phyloP scores from a whole-genome alignment of 1,140 invertebrate genomes.

The Lysiphlebus fabarum region DNA sequence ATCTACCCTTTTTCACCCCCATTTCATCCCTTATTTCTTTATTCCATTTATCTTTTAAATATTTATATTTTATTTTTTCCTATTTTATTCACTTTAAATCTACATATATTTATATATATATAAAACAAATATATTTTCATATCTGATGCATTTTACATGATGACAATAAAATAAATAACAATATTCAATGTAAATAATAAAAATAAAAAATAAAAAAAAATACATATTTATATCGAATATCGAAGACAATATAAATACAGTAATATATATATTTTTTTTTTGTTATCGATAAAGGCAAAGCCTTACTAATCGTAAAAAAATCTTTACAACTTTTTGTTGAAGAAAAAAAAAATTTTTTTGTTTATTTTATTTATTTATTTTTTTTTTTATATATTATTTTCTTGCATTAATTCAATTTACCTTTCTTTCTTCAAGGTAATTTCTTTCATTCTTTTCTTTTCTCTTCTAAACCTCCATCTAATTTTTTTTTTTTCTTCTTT shows the following conservation, averaged over 20 bases:
- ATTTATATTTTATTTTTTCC: background rate
- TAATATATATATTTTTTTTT: too few species aligned
- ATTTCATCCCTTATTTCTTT: background rate
- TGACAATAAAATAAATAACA: too few species aligned
- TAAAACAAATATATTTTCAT: too few species aligned
- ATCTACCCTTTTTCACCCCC: background rate
- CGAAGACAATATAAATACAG: too few species aligned
- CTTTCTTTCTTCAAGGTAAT: constrained; percentile 29
- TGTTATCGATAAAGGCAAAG: too few species aligned
- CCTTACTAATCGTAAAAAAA: too few species aligned
- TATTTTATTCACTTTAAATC: background rate
- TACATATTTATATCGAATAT: too few species aligned
- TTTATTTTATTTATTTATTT: constrained; percentile 4
- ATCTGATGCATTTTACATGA: too few species aligned
- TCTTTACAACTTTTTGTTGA: too few species aligned
- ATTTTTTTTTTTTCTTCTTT: constrained; percentile 9
- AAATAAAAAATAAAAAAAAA: too few species aligned
- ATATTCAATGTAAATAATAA: too few species aligned
- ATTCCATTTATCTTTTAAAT: background rate
- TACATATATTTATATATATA: background rate
- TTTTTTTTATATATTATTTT: constrained; percentile 33
- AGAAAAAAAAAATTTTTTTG: constrained; percentile 19
- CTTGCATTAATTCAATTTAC: constrained; percentile 42
- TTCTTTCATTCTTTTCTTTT: constrained; percentile 18
- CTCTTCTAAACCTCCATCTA: background rate